Evolutionary conservation across 2,888 invertebrate species (phyloP).

Genomic region (Tuta absoluta): DNA sequence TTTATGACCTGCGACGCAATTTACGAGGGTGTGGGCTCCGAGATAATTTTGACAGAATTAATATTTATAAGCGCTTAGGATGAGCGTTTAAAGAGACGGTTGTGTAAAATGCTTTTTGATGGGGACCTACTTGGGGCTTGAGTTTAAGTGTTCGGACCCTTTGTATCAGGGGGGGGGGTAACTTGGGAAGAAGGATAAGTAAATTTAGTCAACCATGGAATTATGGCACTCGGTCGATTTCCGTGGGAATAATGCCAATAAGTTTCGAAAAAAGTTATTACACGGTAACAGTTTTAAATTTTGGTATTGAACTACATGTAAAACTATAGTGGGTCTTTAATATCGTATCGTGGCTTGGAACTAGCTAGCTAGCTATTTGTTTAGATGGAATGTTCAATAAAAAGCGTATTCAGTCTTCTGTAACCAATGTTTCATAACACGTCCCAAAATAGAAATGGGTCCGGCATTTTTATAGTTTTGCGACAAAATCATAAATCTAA

Average conservation of each 20-base stretch:
- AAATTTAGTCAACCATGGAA: no score
- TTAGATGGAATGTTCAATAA: conserved; percentile 1
- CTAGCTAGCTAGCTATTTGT: no score
- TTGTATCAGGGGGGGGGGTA: no score
- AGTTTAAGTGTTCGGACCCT: no score
- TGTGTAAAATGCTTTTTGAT: conserved; percentile 10
- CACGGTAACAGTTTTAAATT: no score
- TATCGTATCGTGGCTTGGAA: neutral
- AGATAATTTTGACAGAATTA: conserved; percentile 16
- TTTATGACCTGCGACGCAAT: conserved; percentile 25
- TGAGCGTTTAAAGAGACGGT: neutral
- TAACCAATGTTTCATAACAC: conserved; percentile 6
- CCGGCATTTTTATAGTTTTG: conserved; percentile 9
- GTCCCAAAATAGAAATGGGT: neutral
- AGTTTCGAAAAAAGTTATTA: no score
- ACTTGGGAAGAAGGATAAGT: no score
- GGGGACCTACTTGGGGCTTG: neutral
- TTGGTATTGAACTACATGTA: no score
- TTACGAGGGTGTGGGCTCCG: neutral
- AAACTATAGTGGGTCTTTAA: neutral
- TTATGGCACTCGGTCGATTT: no score
- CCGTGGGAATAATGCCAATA: no score
- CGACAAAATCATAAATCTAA: conserved; percentile 5
- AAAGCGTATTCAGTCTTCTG: neutral
- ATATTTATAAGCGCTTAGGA: conserved; percentile 15